Conservation (phyloP, 2,888 invertebrate species). For the Perithous albicinctus region DNA sequence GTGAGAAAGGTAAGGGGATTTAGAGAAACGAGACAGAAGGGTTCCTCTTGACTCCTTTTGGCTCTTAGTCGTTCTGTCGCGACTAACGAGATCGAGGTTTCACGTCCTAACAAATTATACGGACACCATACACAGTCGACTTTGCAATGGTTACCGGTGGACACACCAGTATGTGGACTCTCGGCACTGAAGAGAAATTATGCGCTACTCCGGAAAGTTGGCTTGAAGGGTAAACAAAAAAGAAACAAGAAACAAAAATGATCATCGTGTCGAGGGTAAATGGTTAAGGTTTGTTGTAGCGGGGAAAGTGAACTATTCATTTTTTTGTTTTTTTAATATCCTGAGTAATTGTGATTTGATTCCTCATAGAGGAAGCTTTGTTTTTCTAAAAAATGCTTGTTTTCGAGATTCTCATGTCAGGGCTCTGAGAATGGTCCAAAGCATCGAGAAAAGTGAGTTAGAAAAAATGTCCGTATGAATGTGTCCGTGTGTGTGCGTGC, state of each 20-base stretch:
- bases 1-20: constrained; percentile 18
- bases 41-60: constrained; percentile 18
- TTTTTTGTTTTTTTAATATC: no score
- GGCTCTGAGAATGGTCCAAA: no score
- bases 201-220: background rate
- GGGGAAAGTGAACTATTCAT: background rate
- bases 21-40: constrained; percentile 43
- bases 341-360: no score
- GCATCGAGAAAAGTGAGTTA: no score
- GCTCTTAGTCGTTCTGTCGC: constrained; percentile 25
- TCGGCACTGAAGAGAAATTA: background rate
- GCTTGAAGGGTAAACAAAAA: background rate
- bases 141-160: background rate
- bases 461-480: no score
- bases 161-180: background rate
- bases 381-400: no score
- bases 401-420: no score
- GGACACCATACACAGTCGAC: constrained; percentile 37
- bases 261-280: background rate
- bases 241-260: background rate
- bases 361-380: no score
- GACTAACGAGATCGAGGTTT: constrained; percentile 66
- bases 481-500: no score
- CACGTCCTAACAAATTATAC: constrained; percentile 62
- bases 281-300: background rate